Percentiles rank a stretch among this genome's conserved stretches.
phyloP scores from a whole-genome alignment of 2,113 vertebrate species.

The Dendropsophus ebraccatus region DNA sequence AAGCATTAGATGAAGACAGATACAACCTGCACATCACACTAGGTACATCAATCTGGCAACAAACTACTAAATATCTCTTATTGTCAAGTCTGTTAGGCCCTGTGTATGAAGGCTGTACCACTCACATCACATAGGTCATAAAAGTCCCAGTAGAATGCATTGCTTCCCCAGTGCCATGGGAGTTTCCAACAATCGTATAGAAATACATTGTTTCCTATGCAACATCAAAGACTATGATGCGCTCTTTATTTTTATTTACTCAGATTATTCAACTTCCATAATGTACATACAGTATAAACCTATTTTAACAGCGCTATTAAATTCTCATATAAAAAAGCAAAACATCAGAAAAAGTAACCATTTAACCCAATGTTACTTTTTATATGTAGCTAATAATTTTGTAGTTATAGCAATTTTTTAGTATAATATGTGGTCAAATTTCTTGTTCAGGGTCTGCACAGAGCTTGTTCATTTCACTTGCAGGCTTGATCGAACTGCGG shows the following conservation, averaged over 20 bases:
- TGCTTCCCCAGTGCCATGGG: slow-evolving; percentile 19
- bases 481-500: no score
- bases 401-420: no score
- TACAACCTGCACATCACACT: background rate
- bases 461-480: no score
- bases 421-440: no score
- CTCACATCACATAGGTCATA: background rate
- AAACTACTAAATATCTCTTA: background rate
- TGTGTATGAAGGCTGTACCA: background rate
- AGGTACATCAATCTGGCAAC: background rate
- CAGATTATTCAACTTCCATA: no score
- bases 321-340: no score
- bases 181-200: slow-evolving; percentile 34
- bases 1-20: background rate
- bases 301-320: no score
- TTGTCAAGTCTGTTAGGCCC: background rate
- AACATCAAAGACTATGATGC: background rate
- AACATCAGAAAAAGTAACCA: no score
- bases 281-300: no score
- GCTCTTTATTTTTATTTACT: background rate
- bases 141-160: background rate
- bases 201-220: background rate
- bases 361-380: no score
- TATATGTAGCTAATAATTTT: no score
- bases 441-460: no score